phyloP scores from a whole-genome alignment of 2,113 vertebrate species.

The Ictidomys tridecemlineatus region DNA sequence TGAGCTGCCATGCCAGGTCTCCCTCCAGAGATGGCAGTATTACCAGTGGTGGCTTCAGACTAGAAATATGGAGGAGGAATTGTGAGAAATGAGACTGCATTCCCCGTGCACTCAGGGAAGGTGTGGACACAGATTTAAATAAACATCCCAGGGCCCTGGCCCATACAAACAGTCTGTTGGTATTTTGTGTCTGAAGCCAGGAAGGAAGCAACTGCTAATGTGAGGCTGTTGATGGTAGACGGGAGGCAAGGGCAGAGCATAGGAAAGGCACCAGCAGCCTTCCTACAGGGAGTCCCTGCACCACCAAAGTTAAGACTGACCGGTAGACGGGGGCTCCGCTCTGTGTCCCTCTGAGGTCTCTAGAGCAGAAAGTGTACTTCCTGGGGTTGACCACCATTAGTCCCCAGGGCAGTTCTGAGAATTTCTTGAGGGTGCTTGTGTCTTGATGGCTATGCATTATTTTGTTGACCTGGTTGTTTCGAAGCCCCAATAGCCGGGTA shows the following conservation, averaged over 20 bases:
- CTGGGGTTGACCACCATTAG: not conserved
- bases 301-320: no score
- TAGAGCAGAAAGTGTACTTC: not conserved
- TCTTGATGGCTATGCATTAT: not conserved
- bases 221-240: not conserved
- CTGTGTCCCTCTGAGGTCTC: no score
- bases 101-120: not conserved
- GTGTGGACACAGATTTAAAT: not conserved
- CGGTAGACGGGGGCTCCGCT: not conserved
- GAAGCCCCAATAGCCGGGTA: not conserved
- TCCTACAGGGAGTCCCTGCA: not conserved
- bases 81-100: not conserved
- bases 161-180: not conserved
- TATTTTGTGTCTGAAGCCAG: not conserved
- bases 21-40: not conserved
- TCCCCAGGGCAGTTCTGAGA: not conserved
- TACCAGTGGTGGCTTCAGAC: not conserved
- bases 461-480: not conserved
- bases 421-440: not conserved
- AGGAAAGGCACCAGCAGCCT: not conserved
- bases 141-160: not conserved
- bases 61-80: not conserved
- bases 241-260: not conserved
- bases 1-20: not conserved
- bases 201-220: not conserved